phyloP scores from a whole-genome alignment of 2,797 vertebrate genomes.

The Phrynocephalus forsythii region DNA sequence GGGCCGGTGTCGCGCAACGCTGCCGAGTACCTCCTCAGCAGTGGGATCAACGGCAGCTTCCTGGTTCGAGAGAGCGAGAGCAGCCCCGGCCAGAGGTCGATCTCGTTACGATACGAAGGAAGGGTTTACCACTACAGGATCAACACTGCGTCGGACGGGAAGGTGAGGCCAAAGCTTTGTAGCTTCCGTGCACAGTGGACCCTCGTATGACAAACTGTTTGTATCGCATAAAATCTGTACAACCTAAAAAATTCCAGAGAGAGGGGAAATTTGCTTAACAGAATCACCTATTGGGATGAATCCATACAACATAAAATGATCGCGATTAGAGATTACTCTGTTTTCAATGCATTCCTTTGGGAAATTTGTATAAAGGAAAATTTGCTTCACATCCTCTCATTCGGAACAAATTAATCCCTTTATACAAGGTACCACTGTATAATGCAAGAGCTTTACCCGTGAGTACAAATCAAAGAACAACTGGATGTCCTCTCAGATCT shows the following conservation, averaged over 20 bases:
- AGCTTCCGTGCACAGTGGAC: not conserved
- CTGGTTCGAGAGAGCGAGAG: conserved; percentile 97
- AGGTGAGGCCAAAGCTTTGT: conserved; percentile 80
- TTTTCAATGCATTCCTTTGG: too few species aligned
- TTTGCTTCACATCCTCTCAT: too few species aligned
- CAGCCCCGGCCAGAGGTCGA: conserved; percentile 96
- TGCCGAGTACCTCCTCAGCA: conserved; percentile 96
- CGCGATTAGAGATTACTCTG: too few species aligned
- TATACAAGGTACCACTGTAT: too few species aligned
- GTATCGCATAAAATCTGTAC: too few species aligned
- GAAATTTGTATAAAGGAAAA: too few species aligned
- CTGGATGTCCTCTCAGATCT: not conserved
- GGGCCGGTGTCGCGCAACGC: conserved; percentile 96
- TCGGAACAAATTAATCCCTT: too few species aligned
- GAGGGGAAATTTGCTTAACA: too few species aligned
- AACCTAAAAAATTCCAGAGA: too few species aligned
- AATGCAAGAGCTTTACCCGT: not conserved
- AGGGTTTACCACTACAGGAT: conserved; percentile 98
- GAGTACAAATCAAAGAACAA: not conserved
- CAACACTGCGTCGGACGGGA: conserved; percentile 95
- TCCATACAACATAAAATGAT: too few species aligned
- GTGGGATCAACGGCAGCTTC: conserved; percentile 97
- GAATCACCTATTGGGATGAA: too few species aligned
- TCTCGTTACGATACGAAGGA: conserved; percentile 94
- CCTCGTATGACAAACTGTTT: too few species aligned